These are phyloP conservation scores for Drosophila ambigua DNA, from an alignment of 1,140 invertebrate species.

Conservation along the genomic window DNA sequence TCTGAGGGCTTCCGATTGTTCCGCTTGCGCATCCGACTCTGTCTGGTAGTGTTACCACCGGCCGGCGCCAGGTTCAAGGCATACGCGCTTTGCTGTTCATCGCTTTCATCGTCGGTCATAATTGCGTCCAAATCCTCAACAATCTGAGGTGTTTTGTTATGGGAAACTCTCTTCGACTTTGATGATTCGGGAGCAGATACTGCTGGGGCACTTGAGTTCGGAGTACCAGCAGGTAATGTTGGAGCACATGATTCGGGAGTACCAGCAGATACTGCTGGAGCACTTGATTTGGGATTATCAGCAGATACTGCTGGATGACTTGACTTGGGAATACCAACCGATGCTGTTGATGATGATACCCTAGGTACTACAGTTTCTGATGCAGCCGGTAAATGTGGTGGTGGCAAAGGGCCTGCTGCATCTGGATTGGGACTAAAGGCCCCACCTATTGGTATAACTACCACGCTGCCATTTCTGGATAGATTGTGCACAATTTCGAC, in stretches of 20 bases:
- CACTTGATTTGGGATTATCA: too few species aligned
- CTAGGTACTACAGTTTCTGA: too few species aligned
- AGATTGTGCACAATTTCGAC: conserved; percentile 36
- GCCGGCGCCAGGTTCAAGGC: conserved; percentile 56
- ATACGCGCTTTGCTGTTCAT: conserved; percentile 30
- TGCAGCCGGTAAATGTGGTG: too few species aligned
- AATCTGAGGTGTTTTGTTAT: conserved; percentile 23
- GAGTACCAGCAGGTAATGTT: background rate
- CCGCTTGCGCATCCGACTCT: conserved; percentile 9
- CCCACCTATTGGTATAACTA: background rate
- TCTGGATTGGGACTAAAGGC: background rate
- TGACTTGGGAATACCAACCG: too few species aligned
- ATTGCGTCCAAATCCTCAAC: conserved; percentile 28
- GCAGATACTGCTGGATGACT: too few species aligned
- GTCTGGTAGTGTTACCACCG: conserved; percentile 27
- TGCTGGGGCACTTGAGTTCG: too few species aligned
- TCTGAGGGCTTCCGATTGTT: conserved; percentile 1
- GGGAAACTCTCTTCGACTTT: conserved; percentile 10
- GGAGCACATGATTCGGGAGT: too few species aligned
- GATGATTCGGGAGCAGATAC: background rate
- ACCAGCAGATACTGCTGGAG: too few species aligned
- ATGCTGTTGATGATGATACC: too few species aligned
- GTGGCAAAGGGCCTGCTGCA: too few species aligned
- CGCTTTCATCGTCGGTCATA: conserved; percentile 69
- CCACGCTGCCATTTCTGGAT: conserved; percentile 18